phyloP scores from a whole-genome alignment of 2,113 vertebrate genomes.

The Lycaon pictus region DNA sequence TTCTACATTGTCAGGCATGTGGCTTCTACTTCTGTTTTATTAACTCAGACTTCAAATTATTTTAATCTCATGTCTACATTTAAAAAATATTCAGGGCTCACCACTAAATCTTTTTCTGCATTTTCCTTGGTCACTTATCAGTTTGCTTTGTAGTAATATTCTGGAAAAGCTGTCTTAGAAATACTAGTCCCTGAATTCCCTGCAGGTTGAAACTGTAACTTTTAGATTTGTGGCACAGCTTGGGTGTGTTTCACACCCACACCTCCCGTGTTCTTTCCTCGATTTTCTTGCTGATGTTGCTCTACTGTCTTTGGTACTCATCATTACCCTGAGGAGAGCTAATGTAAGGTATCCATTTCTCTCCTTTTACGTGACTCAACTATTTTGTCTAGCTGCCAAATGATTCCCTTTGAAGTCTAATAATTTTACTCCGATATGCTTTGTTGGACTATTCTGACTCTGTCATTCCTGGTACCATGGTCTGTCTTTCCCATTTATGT shows the following conservation, averaged over 20 bases:
- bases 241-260: background rate
- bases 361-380: background rate
- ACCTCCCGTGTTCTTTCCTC: background rate
- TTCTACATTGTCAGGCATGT: background rate
- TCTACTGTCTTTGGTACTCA: background rate
- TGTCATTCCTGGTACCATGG: background rate
- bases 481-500: background rate
- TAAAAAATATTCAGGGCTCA: background rate
- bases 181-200: background rate
- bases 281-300: background rate
- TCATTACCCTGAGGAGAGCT: background rate
- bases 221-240: background rate
- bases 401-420: constrained; percentile 7
- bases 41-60: background rate
- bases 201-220: background rate
- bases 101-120: background rate
- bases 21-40: background rate
- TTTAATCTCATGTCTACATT: constrained; percentile 17
- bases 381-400: background rate
- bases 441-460: background rate
- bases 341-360: background rate
- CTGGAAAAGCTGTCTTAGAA: background rate
- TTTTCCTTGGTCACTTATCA: background rate
- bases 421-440: background rate
- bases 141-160: constrained; percentile 33